A percentile compares a stretch with the other conserved stretches of the same genome.
Evolutionary conservation across 1,140 invertebrate genomes (phyloP).

Genomic region (Drosophila bocki): DNA sequence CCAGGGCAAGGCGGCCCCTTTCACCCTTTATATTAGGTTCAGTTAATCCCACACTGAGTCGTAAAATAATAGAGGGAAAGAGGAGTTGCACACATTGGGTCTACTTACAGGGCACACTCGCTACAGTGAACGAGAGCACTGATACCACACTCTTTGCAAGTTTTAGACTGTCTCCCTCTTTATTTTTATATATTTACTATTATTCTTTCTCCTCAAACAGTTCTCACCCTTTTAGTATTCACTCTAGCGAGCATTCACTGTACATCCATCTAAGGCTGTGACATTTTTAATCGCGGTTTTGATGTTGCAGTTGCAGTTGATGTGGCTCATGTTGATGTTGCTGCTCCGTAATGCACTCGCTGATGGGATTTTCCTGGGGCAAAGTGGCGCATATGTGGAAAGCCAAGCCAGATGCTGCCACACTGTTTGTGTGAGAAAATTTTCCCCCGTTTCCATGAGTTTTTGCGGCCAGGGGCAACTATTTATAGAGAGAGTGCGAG

Average conservation of each 20-base stretch:
- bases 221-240: background rate
- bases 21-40: constrained; percentile 21
- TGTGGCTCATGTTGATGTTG: background rate
- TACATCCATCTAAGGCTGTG: constrained; percentile 69
- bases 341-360: constrained; percentile 37
- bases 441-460: constrained; percentile 44
- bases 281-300: constrained; percentile 75
- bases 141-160: background rate
- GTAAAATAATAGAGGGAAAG: constrained; percentile 56
- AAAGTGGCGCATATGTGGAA: constrained; percentile 66
- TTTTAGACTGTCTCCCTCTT: background rate
- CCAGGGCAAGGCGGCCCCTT: constrained; percentile 49
- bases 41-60: constrained; percentile 65
- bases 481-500: constrained; percentile 34
- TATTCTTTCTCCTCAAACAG: background rate
- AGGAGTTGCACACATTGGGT: constrained; percentile 5
- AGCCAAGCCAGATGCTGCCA: constrained; percentile 68
- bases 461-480: constrained; percentile 60
- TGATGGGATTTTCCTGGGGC: constrained; percentile 35
- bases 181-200: too few relatives aligned
- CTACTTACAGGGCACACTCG: background rate
- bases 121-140: background rate
- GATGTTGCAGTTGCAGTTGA: constrained; percentile 22
- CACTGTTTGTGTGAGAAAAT: constrained; percentile 75
- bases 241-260: background rate